phyloP scores from a whole-genome alignment of 2,113 vertebrate species.

The Oryzias javanicus region DNA sequence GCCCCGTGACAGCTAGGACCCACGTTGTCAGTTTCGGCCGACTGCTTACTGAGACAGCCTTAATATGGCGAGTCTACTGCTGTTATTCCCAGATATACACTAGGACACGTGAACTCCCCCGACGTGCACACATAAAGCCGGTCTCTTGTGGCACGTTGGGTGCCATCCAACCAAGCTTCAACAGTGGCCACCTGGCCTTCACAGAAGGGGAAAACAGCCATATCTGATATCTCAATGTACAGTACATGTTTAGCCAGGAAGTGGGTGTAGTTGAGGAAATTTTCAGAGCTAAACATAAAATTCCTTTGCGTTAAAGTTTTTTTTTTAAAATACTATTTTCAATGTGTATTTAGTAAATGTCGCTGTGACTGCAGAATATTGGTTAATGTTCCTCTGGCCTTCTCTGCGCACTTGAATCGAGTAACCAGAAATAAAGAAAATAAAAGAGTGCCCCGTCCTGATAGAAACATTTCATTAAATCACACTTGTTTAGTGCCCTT shows the following conservation, averaged over 20 bases:
- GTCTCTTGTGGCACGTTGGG: conserved; percentile 54
- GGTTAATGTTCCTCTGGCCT: conserved; percentile 39
- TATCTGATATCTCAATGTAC: conserved; percentile 62
- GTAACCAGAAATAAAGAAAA: conserved; percentile 40
- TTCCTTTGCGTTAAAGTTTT: conserved; percentile 7
- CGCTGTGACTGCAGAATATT: conserved; percentile 23
- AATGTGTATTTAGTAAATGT: conserved; percentile 27
- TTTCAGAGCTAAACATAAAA: conserved; percentile 12
- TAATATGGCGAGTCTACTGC: conserved; percentile 67
- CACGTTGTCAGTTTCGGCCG: conserved; percentile 69
- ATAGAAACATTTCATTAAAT: conserved; percentile 64
- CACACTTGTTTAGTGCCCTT: conserved; percentile 61
- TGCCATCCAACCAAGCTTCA: conserved; percentile 60
- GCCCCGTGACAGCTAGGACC: conserved; percentile 66
- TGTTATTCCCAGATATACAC: conserved; percentile 54
- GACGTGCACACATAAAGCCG: conserved; percentile 6
- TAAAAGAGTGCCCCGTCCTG: conserved; percentile 45
- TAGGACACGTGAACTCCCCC: conserved; percentile 29
- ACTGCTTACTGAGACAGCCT: conserved; percentile 71
- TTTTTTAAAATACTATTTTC: conserved; percentile 9
- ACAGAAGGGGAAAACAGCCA: conserved; percentile 50
- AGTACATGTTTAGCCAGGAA: neutral
- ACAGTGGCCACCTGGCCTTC: conserved; percentile 60
- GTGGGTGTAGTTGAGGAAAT: conserved; percentile 4
- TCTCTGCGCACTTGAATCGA: conserved; percentile 39